phyloP scores from a whole-genome alignment of 2,888 invertebrate species.

The Gasteruption jaculator region DNA sequence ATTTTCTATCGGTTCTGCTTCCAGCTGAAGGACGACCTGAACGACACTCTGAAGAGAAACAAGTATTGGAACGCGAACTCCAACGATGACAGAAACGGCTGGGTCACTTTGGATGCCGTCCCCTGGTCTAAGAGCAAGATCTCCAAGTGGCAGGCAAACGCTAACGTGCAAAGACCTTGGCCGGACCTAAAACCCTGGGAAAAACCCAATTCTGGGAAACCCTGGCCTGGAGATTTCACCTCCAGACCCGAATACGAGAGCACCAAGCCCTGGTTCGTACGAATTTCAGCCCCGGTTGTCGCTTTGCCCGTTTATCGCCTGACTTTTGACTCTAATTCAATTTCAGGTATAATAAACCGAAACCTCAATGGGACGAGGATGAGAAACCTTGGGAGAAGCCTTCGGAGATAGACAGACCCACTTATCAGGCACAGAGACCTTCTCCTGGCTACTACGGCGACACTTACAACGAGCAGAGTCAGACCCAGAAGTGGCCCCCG shows the following conservation, averaged over 20 bases:
- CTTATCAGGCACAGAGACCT: too few relatives aligned
- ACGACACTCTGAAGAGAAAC: constrained; percentile 44
- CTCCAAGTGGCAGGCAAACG: constrained; percentile 72
- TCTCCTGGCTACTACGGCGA: constrained; percentile 33
- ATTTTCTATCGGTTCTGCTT: constrained; percentile 15
- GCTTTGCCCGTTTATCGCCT: constrained; percentile 7
- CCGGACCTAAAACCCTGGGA: constrained; percentile 46
- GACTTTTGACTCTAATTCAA: background rate
- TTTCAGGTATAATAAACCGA: constrained; percentile 42
- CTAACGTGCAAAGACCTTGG: constrained; percentile 45
- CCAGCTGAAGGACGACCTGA: constrained; percentile 30
- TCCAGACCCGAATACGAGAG: constrained; percentile 36
- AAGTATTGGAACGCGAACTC: constrained; percentile 54
- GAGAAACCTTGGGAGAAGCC: constrained; percentile 36
- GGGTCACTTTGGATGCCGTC: constrained; percentile 73
- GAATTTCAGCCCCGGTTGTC: background rate
- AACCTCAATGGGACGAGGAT: constrained; percentile 38
- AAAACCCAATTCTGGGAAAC: constrained; percentile 39
- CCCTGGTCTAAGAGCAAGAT: constrained; percentile 79
- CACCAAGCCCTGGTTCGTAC: constrained; percentile 40
- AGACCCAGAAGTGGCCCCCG: constrained; percentile 49
- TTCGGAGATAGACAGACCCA: too few relatives aligned
- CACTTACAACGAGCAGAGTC: constrained; percentile 35
- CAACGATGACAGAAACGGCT: constrained; percentile 68
- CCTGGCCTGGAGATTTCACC: constrained; percentile 39